These are phyloP conservation scores for Pterocles gutturalis DNA, from an alignment of 2,113 vertebrate species.

Conservation along the genomic window DNA sequence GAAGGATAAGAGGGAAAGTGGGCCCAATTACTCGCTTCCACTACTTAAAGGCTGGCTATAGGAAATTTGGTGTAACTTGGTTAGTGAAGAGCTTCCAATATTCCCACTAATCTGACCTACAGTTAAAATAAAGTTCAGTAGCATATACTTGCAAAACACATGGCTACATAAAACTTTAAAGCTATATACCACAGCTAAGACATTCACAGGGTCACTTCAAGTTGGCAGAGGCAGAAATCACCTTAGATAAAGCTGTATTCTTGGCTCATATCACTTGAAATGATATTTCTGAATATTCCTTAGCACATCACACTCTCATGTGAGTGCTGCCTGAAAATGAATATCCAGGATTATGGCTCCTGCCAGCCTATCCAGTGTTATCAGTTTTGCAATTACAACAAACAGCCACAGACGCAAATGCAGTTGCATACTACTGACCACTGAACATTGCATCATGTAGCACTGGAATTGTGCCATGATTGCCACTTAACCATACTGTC, in stretches of 20 bases:
- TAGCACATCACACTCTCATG: background rate
- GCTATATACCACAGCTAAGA: background rate
- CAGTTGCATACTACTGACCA: background rate
- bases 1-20: background rate
- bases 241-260: background rate
- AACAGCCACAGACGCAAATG: background rate
- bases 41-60: background rate
- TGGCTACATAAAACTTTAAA: background rate
- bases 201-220: background rate
- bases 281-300: background rate
- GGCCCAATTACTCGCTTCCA: background rate
- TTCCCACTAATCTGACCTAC: background rate
- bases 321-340: background rate
- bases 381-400: background rate
- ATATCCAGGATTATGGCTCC: background rate
- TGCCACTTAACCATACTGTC: background rate
- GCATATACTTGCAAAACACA: background rate
- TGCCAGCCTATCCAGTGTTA: background rate
- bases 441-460: background rate
- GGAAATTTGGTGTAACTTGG: background rate
- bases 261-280: background rate
- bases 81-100: background rate
- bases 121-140: background rate
- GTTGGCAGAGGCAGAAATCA: background rate
- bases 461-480: background rate